phyloP scores from a whole-genome alignment of 2,888 invertebrate species.

The Epinotia ramella region DNA sequence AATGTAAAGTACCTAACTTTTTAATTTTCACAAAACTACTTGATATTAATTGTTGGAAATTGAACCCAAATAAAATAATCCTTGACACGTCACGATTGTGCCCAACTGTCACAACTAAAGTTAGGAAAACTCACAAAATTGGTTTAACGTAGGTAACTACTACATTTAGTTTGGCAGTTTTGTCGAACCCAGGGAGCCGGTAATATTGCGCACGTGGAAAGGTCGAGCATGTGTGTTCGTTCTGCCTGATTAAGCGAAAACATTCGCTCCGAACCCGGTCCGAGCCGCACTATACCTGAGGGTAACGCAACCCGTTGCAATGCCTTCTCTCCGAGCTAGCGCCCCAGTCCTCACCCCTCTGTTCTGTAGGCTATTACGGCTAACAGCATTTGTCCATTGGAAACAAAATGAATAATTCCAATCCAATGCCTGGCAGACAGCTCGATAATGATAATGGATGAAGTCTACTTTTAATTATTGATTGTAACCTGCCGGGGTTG shows the following conservation, averaged over 20 bases:
- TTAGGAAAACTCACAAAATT: constrained; percentile 24
- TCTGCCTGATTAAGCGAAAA: constrained; percentile 40
- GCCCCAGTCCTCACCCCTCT: constrained; percentile 27
- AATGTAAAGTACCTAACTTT: neutral
- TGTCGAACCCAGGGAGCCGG: constrained; percentile 22
- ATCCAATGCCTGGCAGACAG: constrained; percentile 39
- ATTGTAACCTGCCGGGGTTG: constrained; percentile 30
- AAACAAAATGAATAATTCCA: constrained; percentile 45
- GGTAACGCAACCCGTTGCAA: constrained; percentile 41
- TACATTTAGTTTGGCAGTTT: constrained; percentile 35
- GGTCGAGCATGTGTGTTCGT: constrained; percentile 38
- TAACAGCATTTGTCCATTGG: constrained; percentile 46
- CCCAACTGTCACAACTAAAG: constrained; percentile 10
- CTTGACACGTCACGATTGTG: constrained; percentile 15
- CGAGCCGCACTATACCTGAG: constrained; percentile 37
- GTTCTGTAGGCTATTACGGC: constrained; percentile 37
- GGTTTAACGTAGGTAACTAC: constrained; percentile 17
- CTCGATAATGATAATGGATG: constrained; percentile 45
- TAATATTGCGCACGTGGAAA: constrained; percentile 38
- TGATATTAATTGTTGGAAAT: neutral
- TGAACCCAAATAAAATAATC: constrained; percentile 3
- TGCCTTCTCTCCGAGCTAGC: constrained; percentile 11
- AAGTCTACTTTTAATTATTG: constrained; percentile 32
- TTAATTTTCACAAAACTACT: too few relatives aligned
- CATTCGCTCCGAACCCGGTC: constrained; percentile 29